Conservation (phyloP, 2,797 vertebrate genomes). For the Lacerta viridis region DNA sequence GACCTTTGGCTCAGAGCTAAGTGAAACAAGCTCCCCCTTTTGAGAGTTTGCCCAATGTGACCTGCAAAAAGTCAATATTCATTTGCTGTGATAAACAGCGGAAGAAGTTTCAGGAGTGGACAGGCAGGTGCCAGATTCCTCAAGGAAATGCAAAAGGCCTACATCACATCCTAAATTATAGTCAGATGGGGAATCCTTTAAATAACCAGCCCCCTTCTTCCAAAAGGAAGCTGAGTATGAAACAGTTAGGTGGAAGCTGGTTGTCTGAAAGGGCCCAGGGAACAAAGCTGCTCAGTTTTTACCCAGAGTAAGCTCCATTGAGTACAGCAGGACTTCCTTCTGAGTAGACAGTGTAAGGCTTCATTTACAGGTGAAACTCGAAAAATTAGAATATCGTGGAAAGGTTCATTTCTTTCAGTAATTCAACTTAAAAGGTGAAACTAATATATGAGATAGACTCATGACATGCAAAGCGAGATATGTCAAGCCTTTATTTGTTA, state of each 20-base stretch:
- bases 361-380: too few species aligned
- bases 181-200: not conserved
- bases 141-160: not conserved
- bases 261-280: not conserved
- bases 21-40: not conserved
- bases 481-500: too few species aligned
- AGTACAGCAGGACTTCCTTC: too few species aligned
- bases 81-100: slow-evolving; percentile 23
- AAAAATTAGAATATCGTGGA: too few species aligned
- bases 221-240: not conserved
- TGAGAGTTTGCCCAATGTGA: not conserved
- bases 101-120: slow-evolving; percentile 33
- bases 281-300: too few species aligned
- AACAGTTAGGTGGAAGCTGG: not conserved
- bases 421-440: too few species aligned
- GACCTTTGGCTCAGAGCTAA: slow-evolving; percentile 27
- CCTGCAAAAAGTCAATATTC: slow-evolving; percentile 8
- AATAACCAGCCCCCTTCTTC: not conserved
- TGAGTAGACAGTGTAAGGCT: too few species aligned
- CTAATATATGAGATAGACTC: too few species aligned
- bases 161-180: not conserved
- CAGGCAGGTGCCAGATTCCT: not conserved
- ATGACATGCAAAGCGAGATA: too few species aligned
- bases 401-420: too few species aligned
- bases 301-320: too few species aligned